A percentile compares a stretch with the other conserved stretches of the same genome.
These are phyloP conservation scores for Caenorhabditis parvicauda DNA, from an alignment of 2,888 invertebrate species.

Conservation along the genomic window DNA sequence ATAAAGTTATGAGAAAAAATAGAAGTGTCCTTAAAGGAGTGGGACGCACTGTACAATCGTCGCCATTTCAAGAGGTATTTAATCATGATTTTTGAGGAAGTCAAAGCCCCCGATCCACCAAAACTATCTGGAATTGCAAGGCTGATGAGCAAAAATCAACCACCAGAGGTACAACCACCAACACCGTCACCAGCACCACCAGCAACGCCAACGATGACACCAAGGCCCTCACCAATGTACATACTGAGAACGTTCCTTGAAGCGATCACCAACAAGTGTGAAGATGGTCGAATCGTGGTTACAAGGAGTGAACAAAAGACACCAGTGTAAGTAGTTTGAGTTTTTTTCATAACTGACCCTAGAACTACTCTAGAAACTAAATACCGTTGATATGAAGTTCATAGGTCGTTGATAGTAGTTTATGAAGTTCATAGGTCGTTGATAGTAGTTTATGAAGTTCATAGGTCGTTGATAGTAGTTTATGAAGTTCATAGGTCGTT, in stretches of 20 bases:
- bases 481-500: too few relatives aligned
- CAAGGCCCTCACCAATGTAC: conserved; percentile 46
- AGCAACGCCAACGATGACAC: conserved; percentile 3
- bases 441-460: too few relatives aligned
- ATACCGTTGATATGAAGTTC: neutral
- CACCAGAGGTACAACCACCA: conserved; percentile 6
- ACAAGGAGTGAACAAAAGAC: conserved; percentile 11
- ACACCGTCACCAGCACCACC: neutral
- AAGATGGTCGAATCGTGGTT: conserved; percentile 40
- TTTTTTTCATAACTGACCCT: neutral
- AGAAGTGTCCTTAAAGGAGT: too few relatives aligned
- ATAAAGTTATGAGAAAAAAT: too few relatives aligned
- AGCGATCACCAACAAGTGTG: conserved; percentile 37
- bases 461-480: too few relatives aligned
- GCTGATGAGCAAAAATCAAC: conserved; percentile 29
- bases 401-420: too few relatives aligned
- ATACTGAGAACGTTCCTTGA: conserved; percentile 48
- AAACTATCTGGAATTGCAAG: conserved; percentile 32
- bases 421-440: too few relatives aligned
- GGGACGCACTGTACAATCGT: too few relatives aligned
- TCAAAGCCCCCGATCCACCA: conserved; percentile 17
- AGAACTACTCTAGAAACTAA: neutral
- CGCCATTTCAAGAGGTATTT: too few relatives aligned
- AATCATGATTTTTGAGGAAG: too few relatives aligned
- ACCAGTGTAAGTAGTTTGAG: conserved; percentile 10